A percentile compares a stretch with the other conserved stretches of the same genome.
phyloP scores from a whole-genome alignment of 1,140 invertebrate species.

The Micrasema minimum region DNA sequence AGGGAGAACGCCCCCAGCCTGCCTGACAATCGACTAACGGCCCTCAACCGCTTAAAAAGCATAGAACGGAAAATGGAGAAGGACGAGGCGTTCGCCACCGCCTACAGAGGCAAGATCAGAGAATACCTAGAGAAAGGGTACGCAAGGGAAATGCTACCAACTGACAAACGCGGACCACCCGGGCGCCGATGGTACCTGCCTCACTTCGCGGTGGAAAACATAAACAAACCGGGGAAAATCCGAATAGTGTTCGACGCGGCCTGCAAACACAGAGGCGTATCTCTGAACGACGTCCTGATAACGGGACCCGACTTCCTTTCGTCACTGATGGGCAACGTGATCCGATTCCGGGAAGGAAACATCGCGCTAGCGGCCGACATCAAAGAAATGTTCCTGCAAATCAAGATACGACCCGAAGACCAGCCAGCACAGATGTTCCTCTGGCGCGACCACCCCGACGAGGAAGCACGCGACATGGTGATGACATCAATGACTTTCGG shows the following conservation, averaged over 20 bases:
- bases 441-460: not conserved
- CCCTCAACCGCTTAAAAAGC: not conserved
- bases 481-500: conserved; percentile 58
- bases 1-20: not conserved
- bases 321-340: conserved; percentile 54
- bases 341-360: conserved; percentile 55
- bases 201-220: conserved; percentile 55
- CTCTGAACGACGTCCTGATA: conserved; percentile 53
- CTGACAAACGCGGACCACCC: not conserved
- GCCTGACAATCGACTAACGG: not conserved
- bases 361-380: conserved; percentile 56
- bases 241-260: conserved; percentile 55
- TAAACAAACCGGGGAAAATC: conserved; percentile 54
- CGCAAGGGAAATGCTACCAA: not conserved
- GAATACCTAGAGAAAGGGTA: not conserved
- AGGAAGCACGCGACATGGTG: conserved; percentile 37
- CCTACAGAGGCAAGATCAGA: not conserved
- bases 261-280: conserved; percentile 43
- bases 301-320: conserved; percentile 55
- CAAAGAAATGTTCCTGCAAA: conserved; percentile 58
- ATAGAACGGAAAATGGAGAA: not conserved
- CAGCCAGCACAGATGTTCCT: not conserved
- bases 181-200: conserved; percentile 55
- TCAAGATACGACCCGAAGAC: conserved; percentile 1
- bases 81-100: not conserved